Evolutionary conservation across 2,888 invertebrate genomes (phyloP), one percentile per base, ranked within the genome.

Genomic region (Prenolepis imparis): DNA sequence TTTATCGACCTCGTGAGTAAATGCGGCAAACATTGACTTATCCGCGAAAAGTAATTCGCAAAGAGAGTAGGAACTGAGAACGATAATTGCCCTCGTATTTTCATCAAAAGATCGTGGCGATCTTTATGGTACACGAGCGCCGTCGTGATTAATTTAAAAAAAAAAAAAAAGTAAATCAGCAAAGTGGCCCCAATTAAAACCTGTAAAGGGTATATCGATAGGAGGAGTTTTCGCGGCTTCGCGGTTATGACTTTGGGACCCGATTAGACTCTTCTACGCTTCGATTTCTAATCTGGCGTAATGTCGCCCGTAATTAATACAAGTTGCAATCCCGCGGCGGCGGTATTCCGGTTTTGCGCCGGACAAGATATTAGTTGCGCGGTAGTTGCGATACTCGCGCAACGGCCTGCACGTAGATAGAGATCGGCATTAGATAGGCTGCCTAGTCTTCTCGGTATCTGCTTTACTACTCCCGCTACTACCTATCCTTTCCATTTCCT

Each of bases 301-400:
- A 94, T 94, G 94, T 94, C 94, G 92, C 90, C 90, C 92, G 93
- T 94, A 94, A 94, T 94, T 94, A 94, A 94, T 94, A 94, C 94
- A 94, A 94, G 92, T 93, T 94, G 93, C 93, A 93, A 93, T 93
- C 92, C 94, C 90, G 3, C 88, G 89, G 89, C 88, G 89, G 89
- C 90, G 83, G 91, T 91, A 94, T 94, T 94, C 94, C 93, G 94
- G 94, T 94, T 94, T 94, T 93, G 92, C 92, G 89, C 91, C 91
- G 92, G 93, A 93, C 93, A 93, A 93, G 94, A 94, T 94, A 94
- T 94, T 94, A 93, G 93, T 93, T 93, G 91, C 86, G 90, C 90
- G 86, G 92, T 89, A 91, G 91, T 91, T 89, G 90, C 90, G 83
- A 87, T 83, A 88, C 91, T 91, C 88, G 87, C 88, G 87, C 90